Base-by-base conservation (phyloP, 92 coral and sea anemone genomes). In the Isaurus tuberculatus region DNA sequence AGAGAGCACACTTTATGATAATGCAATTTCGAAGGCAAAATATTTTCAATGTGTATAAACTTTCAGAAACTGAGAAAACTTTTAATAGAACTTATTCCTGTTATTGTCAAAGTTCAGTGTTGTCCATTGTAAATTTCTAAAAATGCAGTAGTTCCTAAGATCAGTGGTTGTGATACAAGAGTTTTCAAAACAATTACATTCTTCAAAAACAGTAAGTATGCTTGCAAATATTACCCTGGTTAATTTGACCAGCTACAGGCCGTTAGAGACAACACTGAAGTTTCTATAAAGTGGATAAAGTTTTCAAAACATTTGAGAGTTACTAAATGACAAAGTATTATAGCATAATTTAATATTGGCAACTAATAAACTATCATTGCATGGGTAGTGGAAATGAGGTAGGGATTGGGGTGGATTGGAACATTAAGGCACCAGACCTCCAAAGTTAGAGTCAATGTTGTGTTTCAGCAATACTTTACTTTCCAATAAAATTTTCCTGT, bases 241-340 rank as follows among this genome's bases (percentile, higher is more conserved):
- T 53, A 53, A 53, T 53, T 13, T 53, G 61, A 53, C 61, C 61
- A 53, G 61, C 61, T 53, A 53, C 61, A 53, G 61, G 61, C 61
- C 23, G 61, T 53, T 53, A 53, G 61, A 13, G 61, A 53, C 61
- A 53, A 53, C 61, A 53, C 61, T 53, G 61, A 53, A 53, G 61
- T 53, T 53, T 53, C 61, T 53, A n/a, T 53, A 53, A 53, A 53
- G 11, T 53, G 61, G 61, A 53, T 53, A 53, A 53, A 53, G 23
- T 53, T 53, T n/a, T 53, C 61, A 53, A 53, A 53, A 53, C n/a
- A n/a, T n/a, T n/a, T 53, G 61, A 53, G 61, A 53, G 61, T 53
- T 53, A 53, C 61, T 53, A 53, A 53, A 13, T n/a, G 23, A 53
- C 57, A 53, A 34, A 36, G 16, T 14, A 0, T 30, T 40, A 40